Percentiles rank a stretch among this genome's conserved stretches.
Evolutionary conservation across 2,113 vertebrate genomes (phyloP).

Genomic region (Psammodynastes pulverulentus): DNA sequence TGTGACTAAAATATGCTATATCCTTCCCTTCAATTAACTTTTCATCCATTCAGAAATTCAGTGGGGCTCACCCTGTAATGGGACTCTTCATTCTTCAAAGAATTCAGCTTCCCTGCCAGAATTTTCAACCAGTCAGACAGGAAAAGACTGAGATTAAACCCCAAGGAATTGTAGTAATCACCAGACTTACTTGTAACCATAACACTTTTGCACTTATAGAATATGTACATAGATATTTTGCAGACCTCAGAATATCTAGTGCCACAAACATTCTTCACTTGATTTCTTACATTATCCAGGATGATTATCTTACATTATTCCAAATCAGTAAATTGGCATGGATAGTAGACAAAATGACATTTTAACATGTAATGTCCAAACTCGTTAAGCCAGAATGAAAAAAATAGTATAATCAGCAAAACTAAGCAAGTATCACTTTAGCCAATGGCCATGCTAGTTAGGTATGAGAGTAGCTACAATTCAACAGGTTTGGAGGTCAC

Average conservation of each 20-base stretch:
- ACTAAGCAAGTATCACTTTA: neutral
- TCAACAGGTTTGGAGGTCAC: neutral
- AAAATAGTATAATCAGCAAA: conserved; percentile 27
- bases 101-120: conserved; percentile 61
- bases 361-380: conserved; percentile 6
- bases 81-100: conserved; percentile 73
- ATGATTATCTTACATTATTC: conserved; percentile 51
- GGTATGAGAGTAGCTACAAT: neutral
- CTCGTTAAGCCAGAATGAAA: conserved; percentile 24
- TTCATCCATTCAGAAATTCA: conserved; percentile 76
- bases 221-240: conserved; percentile 56
- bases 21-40: conserved; percentile 74
- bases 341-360: conserved; percentile 52
- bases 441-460: neutral
- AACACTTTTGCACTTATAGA: conserved; percentile 62
- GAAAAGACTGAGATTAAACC: conserved; percentile 59
- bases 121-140: conserved; percentile 67
- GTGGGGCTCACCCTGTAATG: conserved; percentile 67
- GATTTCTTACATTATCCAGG: conserved; percentile 55
- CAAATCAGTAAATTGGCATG: conserved; percentile 52
- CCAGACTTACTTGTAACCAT: conserved; percentile 58
- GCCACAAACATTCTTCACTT: conserved; percentile 52
- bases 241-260: conserved; percentile 46
- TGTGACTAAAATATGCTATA: conserved; percentile 61
- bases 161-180: conserved; percentile 55